These are phyloP conservation scores for Drosophila parthenogenetica DNA, from an alignment of 2,888 invertebrate genomes.

Conservation along the genomic window DNA sequence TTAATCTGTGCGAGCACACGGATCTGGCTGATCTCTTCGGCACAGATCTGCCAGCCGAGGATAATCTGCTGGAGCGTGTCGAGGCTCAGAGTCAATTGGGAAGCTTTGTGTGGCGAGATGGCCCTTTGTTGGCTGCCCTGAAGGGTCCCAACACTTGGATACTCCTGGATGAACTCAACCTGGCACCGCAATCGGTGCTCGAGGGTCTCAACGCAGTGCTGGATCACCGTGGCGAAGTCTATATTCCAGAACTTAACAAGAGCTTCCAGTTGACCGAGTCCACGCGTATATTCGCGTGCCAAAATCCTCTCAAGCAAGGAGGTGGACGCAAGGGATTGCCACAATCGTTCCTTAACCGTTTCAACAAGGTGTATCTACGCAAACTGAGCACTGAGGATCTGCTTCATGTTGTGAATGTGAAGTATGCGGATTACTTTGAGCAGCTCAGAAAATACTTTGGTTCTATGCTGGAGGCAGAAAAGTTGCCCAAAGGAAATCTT, in stretches of 20 bases:
- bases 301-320: slow-evolving; percentile 98
- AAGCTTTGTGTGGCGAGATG: slow-evolving; percentile 98
- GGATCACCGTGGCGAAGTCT: slow-evolving; percentile 98
- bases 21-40: slow-evolving; percentile 99
- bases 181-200: slow-evolving; percentile 98
- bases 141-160: slow-evolving; percentile 97
- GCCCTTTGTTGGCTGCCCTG: slow-evolving; percentile 96
- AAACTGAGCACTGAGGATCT: slow-evolving; percentile 89
- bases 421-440: slow-evolving; percentile 77
- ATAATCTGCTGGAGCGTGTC: slow-evolving; percentile 85
- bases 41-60: slow-evolving; percentile 97
- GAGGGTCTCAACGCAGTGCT: slow-evolving; percentile 99
- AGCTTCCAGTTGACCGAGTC: slow-evolving; percentile 91
- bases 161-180: slow-evolving; percentile 97
- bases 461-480: slow-evolving; percentile 33
- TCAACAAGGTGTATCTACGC: slow-evolving; percentile 93
- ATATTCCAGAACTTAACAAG: slow-evolving; percentile 96
- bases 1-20: slow-evolving; percentile 99
- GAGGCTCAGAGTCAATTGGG: slow-evolving; percentile 85
- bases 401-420: slow-evolving; percentile 83
- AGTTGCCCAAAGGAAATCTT: slow-evolving; percentile 44
- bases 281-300: slow-evolving; percentile 97
- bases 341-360: slow-evolving; percentile 98
- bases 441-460: slow-evolving; percentile 64
- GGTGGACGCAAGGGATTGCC: slow-evolving; percentile 98